Evolutionary conservation across 2,797 vertebrate genomes (phyloP).

Genomic region (Peromyscus nudipes): DNA sequence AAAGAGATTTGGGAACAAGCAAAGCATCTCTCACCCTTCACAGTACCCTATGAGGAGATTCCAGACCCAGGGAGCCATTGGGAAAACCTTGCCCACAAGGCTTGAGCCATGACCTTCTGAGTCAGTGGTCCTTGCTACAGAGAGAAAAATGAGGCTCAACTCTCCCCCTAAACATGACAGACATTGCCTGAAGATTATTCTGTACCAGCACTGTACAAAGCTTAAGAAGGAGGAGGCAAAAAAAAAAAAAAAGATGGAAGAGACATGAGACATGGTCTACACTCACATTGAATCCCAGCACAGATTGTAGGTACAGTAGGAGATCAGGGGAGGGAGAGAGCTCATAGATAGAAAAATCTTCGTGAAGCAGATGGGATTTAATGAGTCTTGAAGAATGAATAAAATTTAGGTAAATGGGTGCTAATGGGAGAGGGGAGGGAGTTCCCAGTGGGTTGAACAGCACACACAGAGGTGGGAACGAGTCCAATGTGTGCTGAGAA

Average conservation of each 20-base stretch:
- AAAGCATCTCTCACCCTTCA: background rate
- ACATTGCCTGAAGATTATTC: background rate
- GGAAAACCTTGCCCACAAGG: background rate
- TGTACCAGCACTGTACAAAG: background rate
- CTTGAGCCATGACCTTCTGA: background rate
- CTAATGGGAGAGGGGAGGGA: slow-evolving; percentile 33
- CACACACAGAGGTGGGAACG: background rate
- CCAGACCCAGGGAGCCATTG: background rate
- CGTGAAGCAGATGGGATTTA: slow-evolving; percentile 72
- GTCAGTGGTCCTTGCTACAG: background rate
- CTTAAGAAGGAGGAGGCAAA: background rate
- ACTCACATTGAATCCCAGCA: slow-evolving; percentile 33
- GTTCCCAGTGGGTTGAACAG: slow-evolving; percentile 10
- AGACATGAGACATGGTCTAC: background rate
- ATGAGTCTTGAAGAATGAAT: slow-evolving; percentile 74
- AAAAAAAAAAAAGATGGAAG: background rate
- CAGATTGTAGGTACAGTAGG: slow-evolving; percentile 58
- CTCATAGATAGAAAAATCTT: slow-evolving; percentile 44
- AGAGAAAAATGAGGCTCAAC: background rate
- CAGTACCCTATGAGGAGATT: background rate
- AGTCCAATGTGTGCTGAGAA: background rate
- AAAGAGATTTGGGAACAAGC: background rate
- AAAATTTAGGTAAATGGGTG: slow-evolving; percentile 64
- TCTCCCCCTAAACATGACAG: background rate
- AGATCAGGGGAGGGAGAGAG: slow-evolving; percentile 49